Base-by-base conservation (phyloP, 2,113 vertebrate species). In the Ahaetulla prasina region DNA sequence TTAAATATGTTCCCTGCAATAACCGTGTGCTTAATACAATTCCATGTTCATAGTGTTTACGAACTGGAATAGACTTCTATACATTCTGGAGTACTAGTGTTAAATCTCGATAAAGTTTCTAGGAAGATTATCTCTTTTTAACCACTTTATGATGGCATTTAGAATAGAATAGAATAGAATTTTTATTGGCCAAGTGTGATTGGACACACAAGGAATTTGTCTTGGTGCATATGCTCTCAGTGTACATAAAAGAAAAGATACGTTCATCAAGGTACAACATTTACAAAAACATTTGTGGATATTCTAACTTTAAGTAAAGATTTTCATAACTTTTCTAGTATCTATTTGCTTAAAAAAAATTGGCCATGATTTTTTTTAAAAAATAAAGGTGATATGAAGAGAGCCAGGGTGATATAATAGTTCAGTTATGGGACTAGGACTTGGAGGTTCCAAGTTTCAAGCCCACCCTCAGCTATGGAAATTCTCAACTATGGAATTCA, bases 251-350 rank as follows among this genome's bases (percentile, higher is more conserved):
- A n/a, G n/a, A n/a, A n/a, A n/a, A n/a, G n/a, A n/a, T n/a, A n/a
- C n/a, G n/a, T n/a, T n/a, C n/a, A n/a, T n/a, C n/a, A n/a, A n/a
- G n/a, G n/a, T n/a, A n/a, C n/a, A n/a, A n/a, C n/a, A n/a, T n/a
- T n/a, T n/a, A n/a, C n/a, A n/a, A n/a, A n/a, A n/a, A n/a, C n/a
- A n/a, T n/a, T n/a, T n/a, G 87, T 49, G 22, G n/a, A 55, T 87
- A 87, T 74, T 52, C 87, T 53, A 39, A 52, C 5, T 12, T 43
- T 86, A 30, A n/a, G 94, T 85, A 93, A 57, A 57, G 45, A 60
- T 94, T 92, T 52, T 88, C 25, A 91, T 2, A 68, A 30, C 30
- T 88, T 92, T 94, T 95, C 3, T 20, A 86, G 53, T 86, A 86
- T 49, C 47, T 57, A 54, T 86, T 18, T 86, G 53, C 53, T 53